Evolutionary conservation across 2,888 invertebrate genomes (phyloP).

Genomic region (Fragum sueziense): DNA sequence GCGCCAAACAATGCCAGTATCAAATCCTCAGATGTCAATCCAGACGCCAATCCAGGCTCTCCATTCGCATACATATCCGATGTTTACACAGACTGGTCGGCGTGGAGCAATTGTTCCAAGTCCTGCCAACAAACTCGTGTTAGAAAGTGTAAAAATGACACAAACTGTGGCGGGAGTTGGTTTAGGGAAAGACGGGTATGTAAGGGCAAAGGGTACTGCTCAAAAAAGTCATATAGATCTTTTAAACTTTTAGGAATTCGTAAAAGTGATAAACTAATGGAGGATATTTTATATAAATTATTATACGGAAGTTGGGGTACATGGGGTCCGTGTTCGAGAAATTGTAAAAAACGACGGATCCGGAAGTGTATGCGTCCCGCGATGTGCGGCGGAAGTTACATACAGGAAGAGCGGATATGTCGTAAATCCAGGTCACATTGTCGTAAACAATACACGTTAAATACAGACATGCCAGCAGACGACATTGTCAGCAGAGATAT

Average conservation of each 20-base stretch:
- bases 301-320: constrained; percentile 87
- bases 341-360: constrained; percentile 89
- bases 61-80: constrained; percentile 35
- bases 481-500: constrained; percentile 16
- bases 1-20: constrained; percentile 1
- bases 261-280: constrained; percentile 68
- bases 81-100: constrained; percentile 77
- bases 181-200: constrained; percentile 78
- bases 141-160: constrained; percentile 70
- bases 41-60: neutral
- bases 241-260: constrained; percentile 68
- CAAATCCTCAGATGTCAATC: neutral
- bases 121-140: constrained; percentile 79
- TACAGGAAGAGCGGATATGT: constrained; percentile 93
- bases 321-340: constrained; percentile 91
- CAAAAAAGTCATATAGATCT: constrained; percentile 60
- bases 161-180: constrained; percentile 75
- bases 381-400: constrained; percentile 89
- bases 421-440: constrained; percentile 92
- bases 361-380: constrained; percentile 89
- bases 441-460: constrained; percentile 83
- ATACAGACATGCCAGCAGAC: constrained; percentile 33
- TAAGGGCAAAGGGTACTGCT: constrained; percentile 62
- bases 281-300: constrained; percentile 75
- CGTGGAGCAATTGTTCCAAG: constrained; percentile 76